These are phyloP conservation scores for Anabas testudineus DNA, from an alignment of 2,797 vertebrate genomes.

Conservation along the genomic window DNA sequence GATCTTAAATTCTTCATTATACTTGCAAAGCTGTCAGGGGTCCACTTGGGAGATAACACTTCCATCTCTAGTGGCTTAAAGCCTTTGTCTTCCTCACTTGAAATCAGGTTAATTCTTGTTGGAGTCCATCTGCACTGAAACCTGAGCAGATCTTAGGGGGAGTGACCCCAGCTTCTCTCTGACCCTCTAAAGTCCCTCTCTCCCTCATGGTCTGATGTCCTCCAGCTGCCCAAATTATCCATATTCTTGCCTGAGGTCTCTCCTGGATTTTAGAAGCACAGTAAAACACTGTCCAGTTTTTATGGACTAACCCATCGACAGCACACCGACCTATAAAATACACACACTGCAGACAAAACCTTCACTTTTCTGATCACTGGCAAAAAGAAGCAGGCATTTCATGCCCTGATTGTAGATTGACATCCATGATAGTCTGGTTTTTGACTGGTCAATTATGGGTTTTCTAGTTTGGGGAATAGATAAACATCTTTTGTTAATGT, in stretches of 20 bases:
- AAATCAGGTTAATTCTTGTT: constrained; percentile 61
- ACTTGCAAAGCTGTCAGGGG: constrained; percentile 24
- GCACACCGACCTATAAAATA: constrained; percentile 16
- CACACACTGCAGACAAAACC: constrained; percentile 8
- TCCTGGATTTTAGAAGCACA: constrained; percentile 27
- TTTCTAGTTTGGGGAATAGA: background rate
- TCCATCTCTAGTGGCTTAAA: constrained; percentile 53
- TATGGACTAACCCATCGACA: constrained; percentile 12
- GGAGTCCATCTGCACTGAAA: constrained; percentile 72
- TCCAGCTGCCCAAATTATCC: constrained; percentile 50
- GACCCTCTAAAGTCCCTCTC: constrained; percentile 50
- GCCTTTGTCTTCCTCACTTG: constrained; percentile 35
- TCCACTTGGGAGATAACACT: constrained; percentile 34
- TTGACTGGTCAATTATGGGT: constrained; percentile 20
- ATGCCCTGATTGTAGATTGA: background rate
- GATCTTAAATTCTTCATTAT: constrained; percentile 53
- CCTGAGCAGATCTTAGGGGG: constrained; percentile 49
- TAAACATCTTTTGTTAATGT: no score
- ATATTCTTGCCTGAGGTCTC: constrained; percentile 30
- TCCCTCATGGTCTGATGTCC: constrained; percentile 50
- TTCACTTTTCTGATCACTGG: constrained; percentile 18
- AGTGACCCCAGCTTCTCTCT: constrained; percentile 40
- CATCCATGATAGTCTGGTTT: background rate
- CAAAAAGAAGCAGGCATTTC: constrained; percentile 11
- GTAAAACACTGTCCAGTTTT: constrained; percentile 36